Evolutionary conservation across 2,888 invertebrate species (phyloP).

Genomic region (Belgica antarctica): DNA sequence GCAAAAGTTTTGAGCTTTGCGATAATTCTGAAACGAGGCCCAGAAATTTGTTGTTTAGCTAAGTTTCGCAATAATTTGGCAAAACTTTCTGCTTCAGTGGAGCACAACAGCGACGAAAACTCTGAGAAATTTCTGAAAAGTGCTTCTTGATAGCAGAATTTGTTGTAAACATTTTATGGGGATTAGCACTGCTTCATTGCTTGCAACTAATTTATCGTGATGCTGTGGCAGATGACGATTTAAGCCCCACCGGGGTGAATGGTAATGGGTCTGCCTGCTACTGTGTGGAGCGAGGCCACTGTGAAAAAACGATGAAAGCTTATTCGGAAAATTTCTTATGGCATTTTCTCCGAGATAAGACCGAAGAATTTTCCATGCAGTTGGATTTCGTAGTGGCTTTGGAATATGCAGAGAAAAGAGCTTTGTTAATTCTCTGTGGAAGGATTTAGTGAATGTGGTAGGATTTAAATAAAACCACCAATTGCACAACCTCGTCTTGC

Average conservation of each 20-base stretch:
- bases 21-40: not conserved
- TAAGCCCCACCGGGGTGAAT: not conserved
- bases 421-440: slow-evolving; percentile 17
- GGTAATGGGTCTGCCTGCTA: not conserved
- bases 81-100: not conserved
- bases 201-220: slow-evolving; percentile 36
- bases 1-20: not conserved
- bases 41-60: too few relatives aligned
- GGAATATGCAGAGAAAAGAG: slow-evolving; percentile 15
- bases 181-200: slow-evolving; percentile 37
- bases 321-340: slow-evolving; percentile 6
- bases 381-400: slow-evolving; percentile 23
- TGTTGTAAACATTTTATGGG: slow-evolving; percentile 32
- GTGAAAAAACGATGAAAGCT: slow-evolving; percentile 9
- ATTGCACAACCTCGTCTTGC: slow-evolving; percentile 12
- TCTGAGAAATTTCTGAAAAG: not conserved
- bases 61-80: too few relatives aligned
- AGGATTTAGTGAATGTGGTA: slow-evolving; percentile 7
- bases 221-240: slow-evolving; percentile 21
- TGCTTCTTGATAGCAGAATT: slow-evolving; percentile 10
- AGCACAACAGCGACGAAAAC: not conserved
- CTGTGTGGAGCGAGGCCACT: not conserved
- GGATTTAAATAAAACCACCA: slow-evolving; percentile 25
- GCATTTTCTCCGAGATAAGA: slow-evolving; percentile 15
- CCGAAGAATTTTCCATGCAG: slow-evolving; percentile 17